Evolutionary conservation across 2,797 vertebrate species (phyloP).

Genomic region (Pseudocheirus occidentalis): DNA sequence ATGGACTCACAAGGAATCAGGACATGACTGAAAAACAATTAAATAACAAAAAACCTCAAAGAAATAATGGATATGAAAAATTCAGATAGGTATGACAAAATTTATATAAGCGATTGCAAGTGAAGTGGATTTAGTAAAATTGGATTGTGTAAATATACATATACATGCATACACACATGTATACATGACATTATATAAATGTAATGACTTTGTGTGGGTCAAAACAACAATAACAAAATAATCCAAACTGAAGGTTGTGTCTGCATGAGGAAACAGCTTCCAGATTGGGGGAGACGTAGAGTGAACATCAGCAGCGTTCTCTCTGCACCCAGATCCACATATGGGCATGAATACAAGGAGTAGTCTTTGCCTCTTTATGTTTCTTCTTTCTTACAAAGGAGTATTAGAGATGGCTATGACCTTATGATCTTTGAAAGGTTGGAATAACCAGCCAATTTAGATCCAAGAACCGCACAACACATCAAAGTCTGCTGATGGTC

Average conservation of each 20-base stretch:
- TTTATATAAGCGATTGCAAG: background rate
- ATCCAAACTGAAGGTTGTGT: background rate
- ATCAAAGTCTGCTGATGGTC: background rate
- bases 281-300: background rate
- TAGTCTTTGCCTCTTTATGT: background rate
- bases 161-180: background rate
- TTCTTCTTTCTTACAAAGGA: background rate
- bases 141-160: background rate
- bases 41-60: background rate
- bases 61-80: background rate
- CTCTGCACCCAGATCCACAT: background rate
- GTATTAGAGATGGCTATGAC: background rate
- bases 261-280: background rate
- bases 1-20: background rate
- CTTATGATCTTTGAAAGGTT: background rate
- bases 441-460: background rate
- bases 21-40: background rate
- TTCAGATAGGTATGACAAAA: background rate
- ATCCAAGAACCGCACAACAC: background rate
- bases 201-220: background rate
- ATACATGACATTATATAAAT: background rate
- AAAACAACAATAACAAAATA: background rate
- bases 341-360: background rate
- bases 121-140: background rate
- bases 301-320: background rate